Percentiles rank a stretch among this genome's conserved stretches.
Conservation (phyloP, 2,797 vertebrate species). For the Phalloptychus januarius region DNA sequence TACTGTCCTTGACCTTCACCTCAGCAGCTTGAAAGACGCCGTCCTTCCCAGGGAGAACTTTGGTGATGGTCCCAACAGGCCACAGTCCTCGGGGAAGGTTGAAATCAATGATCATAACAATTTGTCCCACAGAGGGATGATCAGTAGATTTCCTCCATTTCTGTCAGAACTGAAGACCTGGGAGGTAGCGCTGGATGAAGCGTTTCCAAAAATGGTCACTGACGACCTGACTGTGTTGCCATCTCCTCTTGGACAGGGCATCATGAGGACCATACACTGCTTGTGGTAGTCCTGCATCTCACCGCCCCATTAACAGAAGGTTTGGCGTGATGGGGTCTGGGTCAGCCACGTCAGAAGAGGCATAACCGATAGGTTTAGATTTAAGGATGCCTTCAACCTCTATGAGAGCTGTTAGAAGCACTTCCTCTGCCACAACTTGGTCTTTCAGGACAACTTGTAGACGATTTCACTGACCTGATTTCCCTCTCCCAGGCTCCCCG, state of each 20-base stretch:
- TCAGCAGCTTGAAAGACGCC: not conserved
- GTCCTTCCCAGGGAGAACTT: not conserved
- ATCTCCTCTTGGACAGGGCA: not conserved
- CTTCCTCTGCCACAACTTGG: slow-evolving; percentile 4
- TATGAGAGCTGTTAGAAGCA: not conserved
- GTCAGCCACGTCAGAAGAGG: not conserved
- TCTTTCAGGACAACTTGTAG: not conserved
- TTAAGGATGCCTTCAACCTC: slow-evolving; percentile 1
- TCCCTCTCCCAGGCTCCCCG: slow-evolving; percentile 2
- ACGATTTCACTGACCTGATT: not conserved
- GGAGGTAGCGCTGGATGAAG: not conserved
- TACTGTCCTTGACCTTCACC: slow-evolving; percentile 2
- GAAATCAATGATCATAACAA: not conserved
- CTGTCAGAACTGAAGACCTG: not conserved
- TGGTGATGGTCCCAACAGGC: not conserved
- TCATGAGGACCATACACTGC: not conserved
- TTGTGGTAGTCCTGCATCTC: not conserved
- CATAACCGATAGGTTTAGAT: not conserved
- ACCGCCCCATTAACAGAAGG: slow-evolving; percentile 1
- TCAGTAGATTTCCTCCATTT: slow-evolving; percentile 9
- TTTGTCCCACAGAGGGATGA: not conserved
- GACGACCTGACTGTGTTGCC: not conserved
- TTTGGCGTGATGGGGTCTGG: not conserved
- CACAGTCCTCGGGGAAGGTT: slow-evolving; percentile 1
- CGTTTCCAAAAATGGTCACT: slow-evolving; percentile 4